Evolutionary conservation across 1,140 invertebrate genomes (phyloP), one percentile per base, ranked within the genome.

Genomic region (Metopolophium dirhodum): DNA sequence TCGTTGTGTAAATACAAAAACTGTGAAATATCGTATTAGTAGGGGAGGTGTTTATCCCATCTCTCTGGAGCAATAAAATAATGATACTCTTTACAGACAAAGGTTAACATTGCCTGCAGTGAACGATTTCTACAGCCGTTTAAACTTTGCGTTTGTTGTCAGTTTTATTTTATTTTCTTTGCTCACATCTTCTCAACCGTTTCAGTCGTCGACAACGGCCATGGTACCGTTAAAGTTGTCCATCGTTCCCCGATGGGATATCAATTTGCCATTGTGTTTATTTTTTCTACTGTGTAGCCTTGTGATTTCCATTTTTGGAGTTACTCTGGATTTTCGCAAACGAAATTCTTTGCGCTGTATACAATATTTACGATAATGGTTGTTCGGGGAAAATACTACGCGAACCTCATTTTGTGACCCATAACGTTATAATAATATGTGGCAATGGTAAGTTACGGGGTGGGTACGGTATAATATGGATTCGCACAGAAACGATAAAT

Each of bases 41-140:
- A 45, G 3, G 35, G 61, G 41, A n/a, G 57, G 90, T 2, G 86
- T 82, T 91, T 77, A 49, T 45, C n/a, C n/a, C 37, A 26, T 91
- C 90, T 77, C 41, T 82, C 18, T 45, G 77, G 47, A 51, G 77
- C 45, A 92, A 92, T 92, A 92, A 54, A 92, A 92, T 49, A 77
- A 92, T 92, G 47, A 54, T 49, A n/a, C 47, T 22, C 22, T 57
- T 54, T 23, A 20, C 22, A 35, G 68, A 92, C 41, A 92, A 92
- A 92, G 68, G 77, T 83, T 51, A 68, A 83, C 91, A 41, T n/a
- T 26, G 68, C 30, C n/a, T 41, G 41, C 41, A 23, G 41, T 45
- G 23, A 86, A 86, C 85, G 45, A 41, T 90, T 41, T 90, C 37
- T 22, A 35, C 37, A 41, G 57, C 26, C 41, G 90, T 49, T 83